Evolutionary conservation across 2,113 vertebrate genomes (phyloP), one percentile per base, ranked within the genome.

Genomic region (Xiphophorus maculatus): DNA sequence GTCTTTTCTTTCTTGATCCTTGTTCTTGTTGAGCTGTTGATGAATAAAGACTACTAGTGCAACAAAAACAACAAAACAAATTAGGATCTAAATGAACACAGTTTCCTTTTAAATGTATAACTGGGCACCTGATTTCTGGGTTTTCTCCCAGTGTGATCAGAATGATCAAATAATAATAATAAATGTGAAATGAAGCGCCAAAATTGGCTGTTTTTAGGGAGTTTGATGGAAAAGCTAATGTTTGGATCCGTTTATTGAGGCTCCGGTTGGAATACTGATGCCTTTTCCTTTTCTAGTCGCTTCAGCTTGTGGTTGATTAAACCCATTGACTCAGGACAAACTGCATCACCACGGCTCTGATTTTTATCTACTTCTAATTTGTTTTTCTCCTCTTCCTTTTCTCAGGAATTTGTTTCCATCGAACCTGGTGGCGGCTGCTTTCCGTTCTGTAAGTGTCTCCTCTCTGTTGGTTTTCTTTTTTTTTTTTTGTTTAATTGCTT

Each of bases 331-430:
- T 37, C 12, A 32, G 30, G 3, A 61, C 37, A 58, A 67, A 33
- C 3, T 14, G 9, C 14, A 63, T 1, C 54, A 27, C 6, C 3
- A 51, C 12, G 13, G 37, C 17, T 66, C 30, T 63, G 1, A 25
- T 15, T 44, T 65, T 54, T 77, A 48, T 62, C 9, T 73, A 54
- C 0, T 0, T 28, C 66, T 83, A 48, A 84, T 42, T n/a, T 54
- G 12, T 69, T 72, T 73, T 82, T 79, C 14, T 48, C 73, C 17
- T 80, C 73, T 14, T 80, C 78, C 37, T 15, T 60, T 82, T 62
- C 42, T 33, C 93, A 99, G 98, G 94, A 99, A 99, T 89, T 88
- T 99, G 86, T 96, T 99, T 89, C 98, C 98, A 48, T 90, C 98
- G 0, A 99, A 99, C 84, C 95, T 99, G 67, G 96, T 99, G 81